phyloP scores from a whole-genome alignment of 1,140 invertebrate species.

The Diorhabda sublineata region DNA sequence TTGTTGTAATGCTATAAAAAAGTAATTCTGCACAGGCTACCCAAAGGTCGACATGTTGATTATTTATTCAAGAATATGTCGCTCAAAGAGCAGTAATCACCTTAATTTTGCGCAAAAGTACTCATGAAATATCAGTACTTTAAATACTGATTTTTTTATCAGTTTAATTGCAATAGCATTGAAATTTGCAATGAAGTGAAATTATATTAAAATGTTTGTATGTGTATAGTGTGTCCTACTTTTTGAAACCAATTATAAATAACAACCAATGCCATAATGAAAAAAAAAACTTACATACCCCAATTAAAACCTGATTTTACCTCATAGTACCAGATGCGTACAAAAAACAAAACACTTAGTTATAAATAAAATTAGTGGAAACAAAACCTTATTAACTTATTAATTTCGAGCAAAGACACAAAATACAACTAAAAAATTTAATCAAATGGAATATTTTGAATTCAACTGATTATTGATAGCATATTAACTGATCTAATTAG shows the following conservation, averaged over 20 bases:
- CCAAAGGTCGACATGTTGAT: slow-evolving; percentile 1
- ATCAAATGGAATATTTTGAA: no score
- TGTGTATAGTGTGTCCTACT: background rate
- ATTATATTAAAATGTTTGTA: background rate
- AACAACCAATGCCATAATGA: no score
- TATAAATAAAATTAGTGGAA: no score
- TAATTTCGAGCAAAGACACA: no score
- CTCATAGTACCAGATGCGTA: no score
- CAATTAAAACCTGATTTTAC: no score
- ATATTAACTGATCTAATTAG: no score
- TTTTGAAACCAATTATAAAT: background rate
- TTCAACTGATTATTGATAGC: no score
- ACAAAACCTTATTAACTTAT: no score
- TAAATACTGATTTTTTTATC: background rate
- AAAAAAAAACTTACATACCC: no score
- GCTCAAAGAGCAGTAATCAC: background rate
- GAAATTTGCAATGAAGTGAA: background rate
- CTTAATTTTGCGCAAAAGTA: background rate
- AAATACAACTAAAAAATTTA: no score
- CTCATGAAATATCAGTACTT: background rate
- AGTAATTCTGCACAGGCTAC: background rate
- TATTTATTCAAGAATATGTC: slow-evolving; percentile 1
- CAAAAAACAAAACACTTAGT: no score
- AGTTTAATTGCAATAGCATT: background rate
- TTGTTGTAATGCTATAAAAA: background rate